These are phyloP conservation scores for Pseudococcus longispinus DNA, from an alignment of 2,888 invertebrate genomes.

Conservation along the genomic window DNA sequence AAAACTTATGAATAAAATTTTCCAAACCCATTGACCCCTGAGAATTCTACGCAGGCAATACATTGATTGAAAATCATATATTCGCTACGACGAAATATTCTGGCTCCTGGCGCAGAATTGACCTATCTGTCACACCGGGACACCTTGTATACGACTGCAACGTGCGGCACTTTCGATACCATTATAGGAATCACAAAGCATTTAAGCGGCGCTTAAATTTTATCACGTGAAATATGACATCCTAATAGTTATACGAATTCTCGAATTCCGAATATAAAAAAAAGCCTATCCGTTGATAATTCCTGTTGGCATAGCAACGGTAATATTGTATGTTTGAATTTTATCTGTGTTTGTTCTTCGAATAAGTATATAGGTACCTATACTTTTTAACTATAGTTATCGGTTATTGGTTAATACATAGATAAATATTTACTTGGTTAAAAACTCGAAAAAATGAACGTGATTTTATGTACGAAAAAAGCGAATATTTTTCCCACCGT, in stretches of 20 bases:
- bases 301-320: conserved; percentile 29
- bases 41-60: too few relatives aligned
- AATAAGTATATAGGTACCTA: conserved; percentile 1
- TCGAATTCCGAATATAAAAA: not conserved
- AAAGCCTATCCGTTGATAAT: conserved; percentile 26
- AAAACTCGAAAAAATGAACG: not conserved
- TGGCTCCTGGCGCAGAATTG: too few relatives aligned
- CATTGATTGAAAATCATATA: too few relatives aligned
- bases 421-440: conserved; percentile 7
- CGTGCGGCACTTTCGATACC: not conserved
- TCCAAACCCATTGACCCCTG: too few relatives aligned
- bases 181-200: not conserved
- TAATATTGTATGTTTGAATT: conserved; percentile 37
- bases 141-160: not conserved
- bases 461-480: conserved; percentile 14
- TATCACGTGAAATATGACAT: conserved; percentile 5
- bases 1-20: too few relatives aligned
- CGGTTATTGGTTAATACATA: not conserved
- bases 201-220: conserved; percentile 25
- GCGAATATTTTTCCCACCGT: not conserved
- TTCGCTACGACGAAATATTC: too few relatives aligned
- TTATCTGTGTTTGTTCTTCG: conserved; percentile 42
- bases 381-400: conserved; percentile 23
- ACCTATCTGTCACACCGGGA: too few relatives aligned
- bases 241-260: conserved; percentile 2